A percentile compares a stretch with the other conserved stretches of the same genome.
Conservation (phyloP, 2,888 invertebrate genomes). For the Apeira syringaria region DNA sequence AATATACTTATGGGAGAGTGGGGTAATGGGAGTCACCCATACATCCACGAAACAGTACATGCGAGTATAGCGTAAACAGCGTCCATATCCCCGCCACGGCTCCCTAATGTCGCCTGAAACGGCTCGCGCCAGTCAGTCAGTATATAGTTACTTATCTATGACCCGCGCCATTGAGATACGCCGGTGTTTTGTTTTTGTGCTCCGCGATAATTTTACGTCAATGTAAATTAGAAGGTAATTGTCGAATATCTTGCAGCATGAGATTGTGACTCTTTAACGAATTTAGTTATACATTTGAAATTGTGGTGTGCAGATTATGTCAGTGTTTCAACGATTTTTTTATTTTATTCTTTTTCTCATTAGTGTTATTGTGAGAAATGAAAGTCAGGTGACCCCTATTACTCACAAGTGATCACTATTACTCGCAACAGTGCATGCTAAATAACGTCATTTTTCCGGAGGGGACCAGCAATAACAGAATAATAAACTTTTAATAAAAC, state of each 20-base stretch:
- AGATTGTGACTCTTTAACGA: not conserved
- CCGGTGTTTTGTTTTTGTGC: conserved; percentile 36
- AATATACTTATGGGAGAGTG: conserved; percentile 23
- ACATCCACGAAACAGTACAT: conserved; percentile 27
- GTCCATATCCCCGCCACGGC: conserved; percentile 17
- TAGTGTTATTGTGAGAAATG: conserved; percentile 29
- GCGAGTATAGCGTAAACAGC: conserved; percentile 24
- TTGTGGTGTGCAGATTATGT: not conserved
- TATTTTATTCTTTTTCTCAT: conserved; percentile 14
- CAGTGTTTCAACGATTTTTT: not conserved
- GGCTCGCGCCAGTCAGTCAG: conserved; percentile 31
- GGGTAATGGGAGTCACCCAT: conserved; percentile 37
- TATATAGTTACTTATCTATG: too few relatives aligned
- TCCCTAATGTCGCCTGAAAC: conserved; percentile 28
- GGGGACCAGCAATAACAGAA: too few relatives aligned
- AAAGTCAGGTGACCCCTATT: conserved; percentile 30
- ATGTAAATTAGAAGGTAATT: not conserved
- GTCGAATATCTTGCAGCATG: not conserved
- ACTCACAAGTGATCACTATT: conserved; percentile 32
- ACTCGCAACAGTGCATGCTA: too few relatives aligned
- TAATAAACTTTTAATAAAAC: too few relatives aligned
- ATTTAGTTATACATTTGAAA: not conserved
- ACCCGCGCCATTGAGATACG: conserved; percentile 28
- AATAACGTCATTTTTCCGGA: too few relatives aligned
- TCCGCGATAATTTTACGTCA: not conserved